A percentile compares a stretch with the other conserved stretches of the same genome.
phyloP scores from a whole-genome alignment of 2,113 vertebrate species.

The Nansenia antarctica region DNA sequence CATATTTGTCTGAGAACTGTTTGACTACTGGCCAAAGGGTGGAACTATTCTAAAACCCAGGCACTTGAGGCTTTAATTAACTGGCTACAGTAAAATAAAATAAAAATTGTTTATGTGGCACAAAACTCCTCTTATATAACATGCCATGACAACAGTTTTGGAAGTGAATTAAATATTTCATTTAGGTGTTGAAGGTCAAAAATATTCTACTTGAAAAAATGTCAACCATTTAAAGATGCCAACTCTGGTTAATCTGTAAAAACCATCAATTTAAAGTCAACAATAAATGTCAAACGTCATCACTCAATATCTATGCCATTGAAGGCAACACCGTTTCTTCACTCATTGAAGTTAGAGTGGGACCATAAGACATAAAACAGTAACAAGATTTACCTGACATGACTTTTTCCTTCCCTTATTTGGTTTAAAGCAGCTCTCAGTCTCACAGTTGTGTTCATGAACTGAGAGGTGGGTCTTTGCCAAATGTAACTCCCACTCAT shows the following conservation, averaged over 20 bases:
- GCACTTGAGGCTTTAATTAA: slow-evolving; percentile 51
- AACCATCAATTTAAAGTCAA: too few species aligned
- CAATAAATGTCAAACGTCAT: too few species aligned
- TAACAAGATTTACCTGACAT: not conserved
- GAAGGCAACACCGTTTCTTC: too few species aligned
- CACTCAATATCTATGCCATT: too few species aligned
- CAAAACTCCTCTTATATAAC: not conserved
- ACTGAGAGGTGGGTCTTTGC: slow-evolving; percentile 5
- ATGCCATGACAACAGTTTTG: not conserved
- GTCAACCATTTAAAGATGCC: not conserved
- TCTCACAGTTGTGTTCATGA: not conserved
- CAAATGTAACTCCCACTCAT: too few species aligned
- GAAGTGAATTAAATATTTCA: not conserved
- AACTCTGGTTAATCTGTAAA: too few species aligned
- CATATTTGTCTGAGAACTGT: slow-evolving; percentile 32
- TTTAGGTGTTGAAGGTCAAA: not conserved
- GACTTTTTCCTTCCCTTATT: slow-evolving; percentile 19
- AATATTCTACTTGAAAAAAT: not conserved
- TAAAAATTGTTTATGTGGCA: not conserved
- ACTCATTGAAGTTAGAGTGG: too few species aligned
- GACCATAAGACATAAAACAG: too few species aligned
- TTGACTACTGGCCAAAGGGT: slow-evolving; percentile 47
- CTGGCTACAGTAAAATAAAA: not conserved
- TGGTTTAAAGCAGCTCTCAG: slow-evolving; percentile 12
- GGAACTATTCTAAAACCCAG: slow-evolving; percentile 45